Conservation (phyloP, 2,113 vertebrate genomes). For the Pachycephala philippinensis region DNA sequence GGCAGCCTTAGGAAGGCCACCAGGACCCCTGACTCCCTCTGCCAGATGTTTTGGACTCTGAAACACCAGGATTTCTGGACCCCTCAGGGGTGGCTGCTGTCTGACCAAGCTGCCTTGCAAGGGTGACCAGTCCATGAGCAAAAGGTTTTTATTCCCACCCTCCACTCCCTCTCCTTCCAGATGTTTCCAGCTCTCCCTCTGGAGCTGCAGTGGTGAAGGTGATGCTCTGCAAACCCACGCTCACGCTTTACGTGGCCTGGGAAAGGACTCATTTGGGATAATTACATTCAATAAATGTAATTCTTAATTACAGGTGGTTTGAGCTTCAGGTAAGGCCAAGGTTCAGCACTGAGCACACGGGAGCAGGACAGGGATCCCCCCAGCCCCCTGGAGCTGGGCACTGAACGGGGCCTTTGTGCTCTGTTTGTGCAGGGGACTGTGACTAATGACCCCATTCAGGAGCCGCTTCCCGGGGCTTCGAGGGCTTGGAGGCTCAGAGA, state of each 20-base stretch:
- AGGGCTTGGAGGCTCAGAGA: background rate
- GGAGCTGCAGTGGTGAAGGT: background rate
- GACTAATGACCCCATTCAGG: background rate
- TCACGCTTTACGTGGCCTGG: rapidly evolving
- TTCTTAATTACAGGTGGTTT: background rate
- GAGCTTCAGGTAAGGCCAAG: background rate
- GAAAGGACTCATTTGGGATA: rapidly evolving
- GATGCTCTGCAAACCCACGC: background rate
- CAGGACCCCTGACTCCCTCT: background rate
- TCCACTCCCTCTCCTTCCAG: background rate
- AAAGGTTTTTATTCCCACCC: background rate
- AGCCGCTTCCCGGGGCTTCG: background rate
- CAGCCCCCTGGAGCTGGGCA: background rate
- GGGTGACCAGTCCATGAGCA: background rate
- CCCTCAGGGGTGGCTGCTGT: rapidly evolving
- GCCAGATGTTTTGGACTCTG: background rate
- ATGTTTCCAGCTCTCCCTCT: background rate
- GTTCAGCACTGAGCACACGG: background rate
- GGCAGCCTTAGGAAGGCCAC: background rate
- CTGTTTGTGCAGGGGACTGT: background rate
- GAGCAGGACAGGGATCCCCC: background rate
- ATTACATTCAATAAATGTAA: rapidly evolving
- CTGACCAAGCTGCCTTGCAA: background rate
- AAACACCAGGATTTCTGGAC: background rate
- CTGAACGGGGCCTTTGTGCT: background rate